Conservation (phyloP, 2,888 invertebrate species). For the Suillia variegata region DNA sequence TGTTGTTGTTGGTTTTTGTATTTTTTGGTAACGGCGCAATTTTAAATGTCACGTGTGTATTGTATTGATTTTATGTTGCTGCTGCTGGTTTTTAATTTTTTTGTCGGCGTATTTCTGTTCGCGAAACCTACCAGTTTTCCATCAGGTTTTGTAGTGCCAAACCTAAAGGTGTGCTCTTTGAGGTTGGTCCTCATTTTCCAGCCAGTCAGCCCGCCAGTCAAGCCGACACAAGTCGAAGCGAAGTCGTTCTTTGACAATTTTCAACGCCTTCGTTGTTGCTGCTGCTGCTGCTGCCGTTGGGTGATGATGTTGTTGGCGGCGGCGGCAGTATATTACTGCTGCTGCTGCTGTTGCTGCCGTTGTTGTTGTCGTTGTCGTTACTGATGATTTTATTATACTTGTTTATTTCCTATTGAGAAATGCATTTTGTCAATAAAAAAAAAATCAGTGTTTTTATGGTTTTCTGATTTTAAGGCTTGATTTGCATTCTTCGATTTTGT, state of each 20-base stretch:
- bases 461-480: slow-evolving; percentile 25
- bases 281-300: slow-evolving; percentile 11
- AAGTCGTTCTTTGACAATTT: slow-evolving; percentile 53
- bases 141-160: not conserved
- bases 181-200: slow-evolving; percentile 52
- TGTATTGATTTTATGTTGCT: too few relatives aligned
- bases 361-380: slow-evolving; percentile 30
- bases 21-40: not conserved
- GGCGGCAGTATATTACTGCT: slow-evolving; percentile 44
- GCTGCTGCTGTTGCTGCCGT: slow-evolving; percentile 19
- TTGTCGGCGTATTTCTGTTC: not conserved
- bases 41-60: not conserved
- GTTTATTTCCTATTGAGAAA: slow-evolving; percentile 50
- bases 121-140: not conserved
- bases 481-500: slow-evolving; percentile 47
- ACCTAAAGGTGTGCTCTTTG: slow-evolving; percentile 51
- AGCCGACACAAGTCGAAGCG: too few relatives aligned
- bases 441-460: too few relatives aligned
- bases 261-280: slow-evolving; percentile 46
- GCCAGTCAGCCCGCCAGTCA: too few relatives aligned
- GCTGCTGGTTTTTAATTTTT: not conserved
- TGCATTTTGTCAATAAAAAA: slow-evolving; percentile 15
- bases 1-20: not conserved
- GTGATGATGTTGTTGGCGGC: slow-evolving; percentile 19
- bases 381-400: slow-evolving; percentile 48